These are phyloP conservation scores for Acrossocheilus wenchowensis DNA, from an alignment of 2,797 vertebrate species.

Conservation along the genomic window DNA sequence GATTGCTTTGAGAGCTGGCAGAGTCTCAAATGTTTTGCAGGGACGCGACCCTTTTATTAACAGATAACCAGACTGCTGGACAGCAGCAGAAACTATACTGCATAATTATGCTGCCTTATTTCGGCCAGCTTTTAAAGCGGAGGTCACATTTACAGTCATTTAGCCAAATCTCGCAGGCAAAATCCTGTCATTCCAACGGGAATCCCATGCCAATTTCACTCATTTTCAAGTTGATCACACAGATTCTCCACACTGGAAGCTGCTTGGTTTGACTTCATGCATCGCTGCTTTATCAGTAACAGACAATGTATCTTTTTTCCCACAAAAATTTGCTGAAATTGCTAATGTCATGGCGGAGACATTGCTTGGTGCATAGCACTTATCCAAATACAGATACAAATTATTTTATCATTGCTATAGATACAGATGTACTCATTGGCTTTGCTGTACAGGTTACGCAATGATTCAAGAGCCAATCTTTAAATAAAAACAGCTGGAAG, in stretches of 20 bases:
- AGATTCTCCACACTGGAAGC: not conserved
- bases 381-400: not conserved
- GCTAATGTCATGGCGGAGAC: too few species aligned
- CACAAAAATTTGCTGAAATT: too few species aligned
- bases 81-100: not conserved
- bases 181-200: not conserved
- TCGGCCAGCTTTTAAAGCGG: not conserved
- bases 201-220: not conserved
- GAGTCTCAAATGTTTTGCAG: not conserved
- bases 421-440: not conserved
- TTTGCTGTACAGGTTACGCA: not conserved
- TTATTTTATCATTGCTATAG: not conserved
- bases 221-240: not conserved
- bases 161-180: not conserved
- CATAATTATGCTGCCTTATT: not conserved
- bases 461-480: not conserved
- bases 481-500: not conserved
- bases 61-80: not conserved
- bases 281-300: too few species aligned
- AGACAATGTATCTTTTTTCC: too few species aligned
- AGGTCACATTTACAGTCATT: not conserved
- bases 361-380: not conserved
- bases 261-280: not conserved
- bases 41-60: not conserved
- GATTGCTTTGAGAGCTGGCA: conserved; percentile 15